These are phyloP conservation scores for Agriopis marginaria DNA, from an alignment of 2,888 invertebrate species.

Conservation along the genomic window DNA sequence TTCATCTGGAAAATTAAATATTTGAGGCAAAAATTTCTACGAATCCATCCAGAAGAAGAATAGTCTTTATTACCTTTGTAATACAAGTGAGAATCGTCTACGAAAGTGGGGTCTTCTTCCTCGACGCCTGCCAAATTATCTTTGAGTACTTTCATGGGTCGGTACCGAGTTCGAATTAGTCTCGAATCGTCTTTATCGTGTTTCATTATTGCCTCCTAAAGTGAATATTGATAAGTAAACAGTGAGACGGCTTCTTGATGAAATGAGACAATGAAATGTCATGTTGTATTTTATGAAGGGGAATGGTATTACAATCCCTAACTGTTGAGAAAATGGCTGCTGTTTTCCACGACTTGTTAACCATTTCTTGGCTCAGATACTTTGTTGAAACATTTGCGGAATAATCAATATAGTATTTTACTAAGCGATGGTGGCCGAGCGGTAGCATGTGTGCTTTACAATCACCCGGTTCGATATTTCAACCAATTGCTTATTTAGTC, in stretches of 20 bases:
- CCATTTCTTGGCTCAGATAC: background rate
- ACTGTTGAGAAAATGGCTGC: background rate
- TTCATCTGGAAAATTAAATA: constrained; percentile 64
- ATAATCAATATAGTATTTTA: background rate
- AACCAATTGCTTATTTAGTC: too few relatives aligned
- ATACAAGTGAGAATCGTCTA: constrained; percentile 80
- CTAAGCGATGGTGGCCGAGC: background rate
- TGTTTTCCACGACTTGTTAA: background rate
- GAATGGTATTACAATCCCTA: background rate
- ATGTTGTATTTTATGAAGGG: constrained; percentile 23
- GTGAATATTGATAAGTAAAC: constrained; percentile 49
- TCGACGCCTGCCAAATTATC: constrained; percentile 73
- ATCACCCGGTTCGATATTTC: too few relatives aligned
- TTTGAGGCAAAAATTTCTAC: constrained; percentile 36
- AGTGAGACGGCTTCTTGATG: constrained; percentile 33
- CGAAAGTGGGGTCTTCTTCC: constrained; percentile 76
- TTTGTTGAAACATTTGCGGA: background rate
- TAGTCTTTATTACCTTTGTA: constrained; percentile 68
- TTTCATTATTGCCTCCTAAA: constrained; percentile 72
- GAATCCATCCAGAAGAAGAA: constrained; percentile 17
- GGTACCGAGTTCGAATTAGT: constrained; percentile 77
- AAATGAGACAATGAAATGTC: constrained; percentile 39
- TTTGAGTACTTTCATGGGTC: constrained; percentile 81
- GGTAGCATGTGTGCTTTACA: background rate
- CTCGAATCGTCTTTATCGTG: constrained; percentile 77